Base-by-base conservation (phyloP, 2,888 invertebrate species). In the Agriopis leucophaearia region DNA sequence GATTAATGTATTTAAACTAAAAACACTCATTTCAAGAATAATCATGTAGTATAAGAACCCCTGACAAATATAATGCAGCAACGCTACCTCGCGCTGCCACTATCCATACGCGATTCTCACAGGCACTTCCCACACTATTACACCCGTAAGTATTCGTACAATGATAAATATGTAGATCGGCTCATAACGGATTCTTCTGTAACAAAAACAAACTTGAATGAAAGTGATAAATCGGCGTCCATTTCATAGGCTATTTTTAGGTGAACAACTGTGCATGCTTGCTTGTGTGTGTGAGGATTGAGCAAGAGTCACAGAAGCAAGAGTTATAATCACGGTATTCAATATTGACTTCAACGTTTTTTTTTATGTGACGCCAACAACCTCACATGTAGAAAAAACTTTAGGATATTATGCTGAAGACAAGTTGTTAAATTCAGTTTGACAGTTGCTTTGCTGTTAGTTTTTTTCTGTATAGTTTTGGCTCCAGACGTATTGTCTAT, bases 161-260 rank as follows among this genome's bases (percentile, higher is more conserved):
- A 45, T 47, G 57, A 57, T 47, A 57, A 47, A 57, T 57, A 36
- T 57, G 45, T 57, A 15, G 35, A 57, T 45, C 27, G 15, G 15
- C 36, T 57, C 57, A 45, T 56, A 50, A 60, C 56, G 40, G 62
- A 57, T 45, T 66, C 57, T 67, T 62, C 57, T 58, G 66, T 52
- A 58, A 61, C 47, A 15, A 66, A 66, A 66, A 66, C 57, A 66
- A 61, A 58, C 62, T 47, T 61, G 35, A 63, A 52, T 42, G 52
- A 36, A 48, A 59, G 47, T 63, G 63, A 67, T 67, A 67, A 67
- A 63, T 67, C 16, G 63, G 13, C 51, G 58, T 54, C 54, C 62
- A 58, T 58, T 63, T 63, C 54, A 36, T 48, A 42, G 50, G 0
- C 48, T 67, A 63, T 67, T 63, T 44, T 58, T 55, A 59, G 63